These are phyloP conservation scores for Heterodera filipjevi DNA, from an alignment of 2,888 invertebrate genomes.

Conservation along the genomic window DNA sequence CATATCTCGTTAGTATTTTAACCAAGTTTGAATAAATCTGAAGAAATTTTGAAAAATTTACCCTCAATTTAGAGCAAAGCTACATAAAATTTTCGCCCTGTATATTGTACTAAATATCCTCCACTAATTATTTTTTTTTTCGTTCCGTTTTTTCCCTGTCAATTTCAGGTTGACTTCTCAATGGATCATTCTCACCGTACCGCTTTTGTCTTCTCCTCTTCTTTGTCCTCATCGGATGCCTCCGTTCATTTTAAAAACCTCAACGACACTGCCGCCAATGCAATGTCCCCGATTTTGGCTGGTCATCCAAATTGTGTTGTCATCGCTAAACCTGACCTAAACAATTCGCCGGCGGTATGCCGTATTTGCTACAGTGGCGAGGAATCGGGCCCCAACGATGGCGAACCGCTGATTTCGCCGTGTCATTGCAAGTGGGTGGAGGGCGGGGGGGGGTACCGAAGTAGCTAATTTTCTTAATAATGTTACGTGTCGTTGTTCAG, in stretches of 20 bases:
- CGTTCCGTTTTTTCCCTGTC: too few species aligned
- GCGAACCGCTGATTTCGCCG: conserved; percentile 70
- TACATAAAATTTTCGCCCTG: too few species aligned
- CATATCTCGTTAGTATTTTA: too few species aligned
- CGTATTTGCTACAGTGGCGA: conserved; percentile 34
- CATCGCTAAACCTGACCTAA: neutral
- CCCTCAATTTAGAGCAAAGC: too few species aligned
- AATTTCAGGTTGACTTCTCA: neutral
- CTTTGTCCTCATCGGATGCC: neutral
- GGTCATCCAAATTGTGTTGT: conserved; percentile 1
- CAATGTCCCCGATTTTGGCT: conserved; percentile 27
- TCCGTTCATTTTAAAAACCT: neutral
- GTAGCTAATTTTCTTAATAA: neutral
- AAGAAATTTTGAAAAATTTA: too few species aligned
- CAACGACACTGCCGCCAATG: neutral
- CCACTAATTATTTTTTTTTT: too few species aligned
- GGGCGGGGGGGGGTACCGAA: neutral
- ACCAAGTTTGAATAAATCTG: too few species aligned
- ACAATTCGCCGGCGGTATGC: conserved; percentile 17
- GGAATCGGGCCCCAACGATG: conserved; percentile 38
- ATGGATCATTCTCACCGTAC: neutral
- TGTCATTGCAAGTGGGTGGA: conserved; percentile 69
- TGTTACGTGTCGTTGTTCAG: conserved; percentile 21
- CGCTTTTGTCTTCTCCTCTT: neutral
- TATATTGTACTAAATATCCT: too few species aligned